Conservation (phyloP, 2,113 vertebrate species). For the Dromas ardeola region DNA sequence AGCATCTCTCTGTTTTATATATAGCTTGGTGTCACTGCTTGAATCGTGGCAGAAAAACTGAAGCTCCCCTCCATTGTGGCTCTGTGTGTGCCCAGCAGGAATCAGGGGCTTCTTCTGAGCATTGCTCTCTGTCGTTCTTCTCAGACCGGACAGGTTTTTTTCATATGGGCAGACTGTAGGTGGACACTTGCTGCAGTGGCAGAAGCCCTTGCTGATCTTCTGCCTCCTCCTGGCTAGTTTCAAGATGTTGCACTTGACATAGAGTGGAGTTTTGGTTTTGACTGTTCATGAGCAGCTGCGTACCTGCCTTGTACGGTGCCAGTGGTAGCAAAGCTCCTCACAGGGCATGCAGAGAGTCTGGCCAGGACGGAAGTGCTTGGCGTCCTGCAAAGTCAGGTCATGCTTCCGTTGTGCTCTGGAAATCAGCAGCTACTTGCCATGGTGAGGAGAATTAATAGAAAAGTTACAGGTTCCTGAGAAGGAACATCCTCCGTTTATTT, state of each 20-base stretch:
- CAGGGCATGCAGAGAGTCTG: background rate
- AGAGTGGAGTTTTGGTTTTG: background rate
- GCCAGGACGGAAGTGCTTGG: background rate
- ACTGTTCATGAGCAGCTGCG: background rate
- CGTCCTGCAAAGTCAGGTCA: background rate
- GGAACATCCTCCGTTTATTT: background rate
- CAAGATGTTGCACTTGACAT: background rate
- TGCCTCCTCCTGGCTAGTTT: background rate
- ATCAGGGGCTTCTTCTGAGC: background rate
- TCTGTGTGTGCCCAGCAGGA: background rate
- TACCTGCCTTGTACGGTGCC: background rate
- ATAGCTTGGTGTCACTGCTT: background rate
- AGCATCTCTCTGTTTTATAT: background rate
- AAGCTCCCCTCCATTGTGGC: background rate
- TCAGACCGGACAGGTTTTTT: background rate
- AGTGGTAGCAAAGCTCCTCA: background rate
- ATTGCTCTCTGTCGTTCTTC: background rate
- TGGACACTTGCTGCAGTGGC: background rate
- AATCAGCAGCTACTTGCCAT: background rate
- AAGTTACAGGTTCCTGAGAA: background rate
- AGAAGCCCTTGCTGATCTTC: background rate
- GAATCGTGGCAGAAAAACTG: background rate
- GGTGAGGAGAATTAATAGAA: background rate
- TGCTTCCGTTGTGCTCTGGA: background rate
- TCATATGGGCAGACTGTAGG: background rate